Evolutionary conservation across 2,888 invertebrate species (phyloP).

Genomic region (Dioctria linearis): DNA sequence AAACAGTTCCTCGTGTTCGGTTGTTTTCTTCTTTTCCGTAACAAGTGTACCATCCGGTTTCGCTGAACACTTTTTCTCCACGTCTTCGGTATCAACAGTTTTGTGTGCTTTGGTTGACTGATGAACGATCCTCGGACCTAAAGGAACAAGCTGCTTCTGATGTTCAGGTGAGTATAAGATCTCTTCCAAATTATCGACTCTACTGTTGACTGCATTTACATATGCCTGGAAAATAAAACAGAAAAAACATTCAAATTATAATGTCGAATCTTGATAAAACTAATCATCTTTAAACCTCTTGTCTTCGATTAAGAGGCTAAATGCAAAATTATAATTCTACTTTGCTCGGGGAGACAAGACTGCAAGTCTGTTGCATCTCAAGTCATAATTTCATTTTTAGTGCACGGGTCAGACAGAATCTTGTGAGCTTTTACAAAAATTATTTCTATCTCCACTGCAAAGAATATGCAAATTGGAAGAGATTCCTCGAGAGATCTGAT

Average conservation of each 20-base stretch:
- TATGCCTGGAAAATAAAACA: conserved; percentile 75
- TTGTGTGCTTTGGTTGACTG: conserved; percentile 84
- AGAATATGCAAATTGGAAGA: conserved; percentile 43
- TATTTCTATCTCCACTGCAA: background rate
- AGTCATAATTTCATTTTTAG: too few species aligned
- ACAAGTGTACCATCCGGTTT: conserved; percentile 88
- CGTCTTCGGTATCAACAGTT: conserved; percentile 89
- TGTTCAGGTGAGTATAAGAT: conserved; percentile 78
- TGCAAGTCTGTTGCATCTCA: too few species aligned
- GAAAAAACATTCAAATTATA: conserved; percentile 9
- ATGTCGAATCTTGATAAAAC: background rate
- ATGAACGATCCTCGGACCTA: conserved; percentile 81
- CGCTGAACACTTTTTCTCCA: conserved; percentile 82
- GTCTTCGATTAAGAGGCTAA: too few species aligned
- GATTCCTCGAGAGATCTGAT: conserved; percentile 31
- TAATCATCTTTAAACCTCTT: too few species aligned
- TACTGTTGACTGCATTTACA: conserved; percentile 79
- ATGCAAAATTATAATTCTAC: too few species aligned
- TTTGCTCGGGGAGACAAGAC: too few species aligned
- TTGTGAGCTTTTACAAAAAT: too few species aligned
- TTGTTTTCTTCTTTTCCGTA: conserved; percentile 87
- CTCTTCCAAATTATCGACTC: conserved; percentile 79
- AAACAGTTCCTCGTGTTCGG: conserved; percentile 87
- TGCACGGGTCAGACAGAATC: too few species aligned
- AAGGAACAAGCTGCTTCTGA: conserved; percentile 76